A percentile compares a stretch with the other conserved stretches of the same genome.
These are phyloP conservation scores for Porites lobata DNA, from an alignment of 92 coral and sea anemone species.

Conservation along the genomic window DNA sequence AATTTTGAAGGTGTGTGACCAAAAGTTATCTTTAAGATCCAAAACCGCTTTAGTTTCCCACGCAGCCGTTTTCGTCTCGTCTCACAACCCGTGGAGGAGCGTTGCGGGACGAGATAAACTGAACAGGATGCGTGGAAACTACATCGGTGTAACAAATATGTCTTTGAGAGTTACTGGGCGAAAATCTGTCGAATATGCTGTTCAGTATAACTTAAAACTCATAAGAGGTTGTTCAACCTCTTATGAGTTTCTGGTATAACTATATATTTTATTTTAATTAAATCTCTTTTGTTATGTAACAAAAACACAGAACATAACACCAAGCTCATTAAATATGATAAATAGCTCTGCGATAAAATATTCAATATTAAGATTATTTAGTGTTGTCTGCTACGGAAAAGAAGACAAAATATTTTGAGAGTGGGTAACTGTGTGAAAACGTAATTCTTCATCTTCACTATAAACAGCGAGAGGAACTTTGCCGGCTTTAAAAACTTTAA, in stretches of 20 bases:
- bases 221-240: no score
- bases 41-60: no score
- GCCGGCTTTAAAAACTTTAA: neutral
- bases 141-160: neutral
- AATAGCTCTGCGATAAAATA: slow-evolving; percentile 23
- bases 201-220: no score
- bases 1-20: no score
- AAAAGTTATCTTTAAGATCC: no score
- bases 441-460: neutral
- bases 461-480: neutral
- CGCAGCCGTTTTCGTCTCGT: no score
- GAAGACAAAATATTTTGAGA: neutral
- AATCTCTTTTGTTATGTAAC: slow-evolving; percentile 10
- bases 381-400: neutral
- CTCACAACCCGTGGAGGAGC: no score
- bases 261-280: neutral
- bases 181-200: slow-evolving; percentile 6
- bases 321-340: slow-evolving; percentile 23
- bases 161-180: neutral
- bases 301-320: slow-evolving; percentile 1
- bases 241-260: no score
- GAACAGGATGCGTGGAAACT: neutral
- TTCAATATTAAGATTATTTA: slow-evolving; percentile 13
- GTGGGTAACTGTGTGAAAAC: neutral
- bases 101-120: no score